Evolutionary conservation across 2,797 vertebrate genomes (phyloP).

Genomic region (Enteromius argenteus): DNA sequence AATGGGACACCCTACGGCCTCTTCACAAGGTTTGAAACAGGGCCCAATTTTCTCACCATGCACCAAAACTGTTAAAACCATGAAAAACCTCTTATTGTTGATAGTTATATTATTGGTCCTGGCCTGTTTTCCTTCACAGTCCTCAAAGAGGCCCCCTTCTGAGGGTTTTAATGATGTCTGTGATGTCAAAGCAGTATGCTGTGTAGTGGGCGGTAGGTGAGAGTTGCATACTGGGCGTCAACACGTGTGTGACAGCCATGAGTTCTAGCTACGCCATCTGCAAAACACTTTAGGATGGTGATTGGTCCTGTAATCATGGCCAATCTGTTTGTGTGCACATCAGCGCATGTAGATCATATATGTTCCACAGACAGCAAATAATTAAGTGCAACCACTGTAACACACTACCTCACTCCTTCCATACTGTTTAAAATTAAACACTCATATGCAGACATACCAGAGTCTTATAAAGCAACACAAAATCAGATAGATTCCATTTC

Average conservation of each 20-base stretch:
- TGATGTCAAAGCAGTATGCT: constrained; percentile 34
- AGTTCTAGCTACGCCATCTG: constrained; percentile 47
- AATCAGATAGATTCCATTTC: neutral
- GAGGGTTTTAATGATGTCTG: constrained; percentile 21
- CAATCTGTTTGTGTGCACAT: neutral
- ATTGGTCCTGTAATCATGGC: constrained; percentile 32
- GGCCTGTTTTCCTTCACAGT: neutral
- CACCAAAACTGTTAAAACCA: neutral
- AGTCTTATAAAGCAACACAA: neutral
- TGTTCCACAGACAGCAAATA: constrained; percentile 2
- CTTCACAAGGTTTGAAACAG: neutral
- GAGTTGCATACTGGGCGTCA: constrained; percentile 25
- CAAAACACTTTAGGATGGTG: constrained; percentile 37
- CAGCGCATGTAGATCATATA: neutral
- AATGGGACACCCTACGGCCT: neutral
- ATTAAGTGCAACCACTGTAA: neutral
- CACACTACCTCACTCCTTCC: neutral
- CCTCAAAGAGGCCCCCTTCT: constrained; percentile 16
- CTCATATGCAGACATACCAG: neutral
- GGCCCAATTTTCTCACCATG: neutral
- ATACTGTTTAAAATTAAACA: constrained; percentile 1
- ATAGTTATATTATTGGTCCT: neutral
- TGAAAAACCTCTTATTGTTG: constrained; percentile 1
- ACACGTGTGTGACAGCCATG: constrained; percentile 30
- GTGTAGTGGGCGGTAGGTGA: constrained; percentile 25